These are phyloP conservation scores for Vesta saturnalis DNA, from an alignment of 2,888 invertebrate genomes.

Conservation along the genomic window DNA sequence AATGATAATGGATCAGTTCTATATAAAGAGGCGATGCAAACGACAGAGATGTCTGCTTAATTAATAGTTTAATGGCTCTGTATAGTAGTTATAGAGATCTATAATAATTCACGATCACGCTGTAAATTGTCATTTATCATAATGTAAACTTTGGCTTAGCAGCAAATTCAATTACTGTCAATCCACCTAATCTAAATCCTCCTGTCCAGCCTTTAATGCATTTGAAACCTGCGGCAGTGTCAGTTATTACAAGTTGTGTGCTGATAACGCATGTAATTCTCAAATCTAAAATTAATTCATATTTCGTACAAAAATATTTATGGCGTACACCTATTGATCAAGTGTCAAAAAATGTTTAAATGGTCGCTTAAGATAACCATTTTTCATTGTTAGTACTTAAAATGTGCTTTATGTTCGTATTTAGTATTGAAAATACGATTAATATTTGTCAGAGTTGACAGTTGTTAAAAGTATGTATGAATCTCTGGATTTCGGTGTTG, in stretches of 20 bases:
- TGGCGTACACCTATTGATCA: neutral
- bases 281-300: neutral
- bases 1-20: slow-evolving; percentile 52
- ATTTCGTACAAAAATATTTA: too few relatives aligned
- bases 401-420: neutral
- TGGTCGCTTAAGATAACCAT: neutral
- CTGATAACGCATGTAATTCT: slow-evolving; percentile 28
- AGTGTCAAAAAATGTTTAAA: neutral
- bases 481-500: too few relatives aligned
- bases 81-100: slow-evolving; percentile 56
- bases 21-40: slow-evolving; percentile 22
- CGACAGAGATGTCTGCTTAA: slow-evolving; percentile 49
- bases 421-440: neutral
- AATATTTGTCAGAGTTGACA: neutral
- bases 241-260: slow-evolving; percentile 33
- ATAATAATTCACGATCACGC: slow-evolving; percentile 58
- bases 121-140: slow-evolving; percentile 61
- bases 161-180: slow-evolving; percentile 61
- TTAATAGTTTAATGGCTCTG: slow-evolving; percentile 58
- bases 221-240: slow-evolving; percentile 31
- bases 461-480: neutral
- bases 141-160: slow-evolving; percentile 60
- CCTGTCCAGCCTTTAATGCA: slow-evolving; percentile 39
- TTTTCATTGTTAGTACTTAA: neutral
- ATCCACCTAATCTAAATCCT: slow-evolving; percentile 50